phyloP scores from a whole-genome alignment of 1,140 invertebrate species.

The Oryctes rhinoceros region DNA sequence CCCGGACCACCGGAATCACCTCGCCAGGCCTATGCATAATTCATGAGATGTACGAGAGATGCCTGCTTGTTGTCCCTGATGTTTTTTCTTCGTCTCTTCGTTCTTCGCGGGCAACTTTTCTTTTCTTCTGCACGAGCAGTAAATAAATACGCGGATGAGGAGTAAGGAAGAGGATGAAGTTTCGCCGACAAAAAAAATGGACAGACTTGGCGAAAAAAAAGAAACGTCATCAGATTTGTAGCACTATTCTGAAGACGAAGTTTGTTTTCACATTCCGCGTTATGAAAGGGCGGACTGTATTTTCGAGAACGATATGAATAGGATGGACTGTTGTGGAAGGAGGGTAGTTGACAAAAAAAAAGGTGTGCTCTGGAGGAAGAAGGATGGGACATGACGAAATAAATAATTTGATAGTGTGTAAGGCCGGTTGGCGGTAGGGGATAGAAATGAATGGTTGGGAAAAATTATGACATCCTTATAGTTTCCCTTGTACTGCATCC shows the following conservation, averaged over 20 bases:
- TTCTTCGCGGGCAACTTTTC: not conserved
- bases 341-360: too few relatives aligned
- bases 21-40: conserved; percentile 24
- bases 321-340: too few relatives aligned
- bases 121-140: not conserved
- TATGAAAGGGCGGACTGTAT: not conserved
- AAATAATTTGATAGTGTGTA: too few relatives aligned
- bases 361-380: too few relatives aligned
- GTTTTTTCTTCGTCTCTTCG: not conserved
- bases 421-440: too few relatives aligned
- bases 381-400: too few relatives aligned
- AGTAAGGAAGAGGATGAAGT: not conserved
- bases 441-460: too few relatives aligned
- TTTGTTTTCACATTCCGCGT: not conserved
- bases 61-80: not conserved
- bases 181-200: not conserved
- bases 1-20: conserved; percentile 23
- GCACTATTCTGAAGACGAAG: conserved; percentile 10
- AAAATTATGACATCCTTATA: too few relatives aligned
- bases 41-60: conserved; percentile 1
- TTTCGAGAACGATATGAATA: not conserved
- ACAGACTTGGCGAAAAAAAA: not conserved
- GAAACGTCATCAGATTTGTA: conserved; percentile 25
- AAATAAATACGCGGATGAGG: conserved; percentile 33
- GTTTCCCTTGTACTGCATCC: too few relatives aligned